These are phyloP conservation scores for Epistrophella euchroma DNA, from an alignment of 2,888 invertebrate species.

Conservation along the genomic window DNA sequence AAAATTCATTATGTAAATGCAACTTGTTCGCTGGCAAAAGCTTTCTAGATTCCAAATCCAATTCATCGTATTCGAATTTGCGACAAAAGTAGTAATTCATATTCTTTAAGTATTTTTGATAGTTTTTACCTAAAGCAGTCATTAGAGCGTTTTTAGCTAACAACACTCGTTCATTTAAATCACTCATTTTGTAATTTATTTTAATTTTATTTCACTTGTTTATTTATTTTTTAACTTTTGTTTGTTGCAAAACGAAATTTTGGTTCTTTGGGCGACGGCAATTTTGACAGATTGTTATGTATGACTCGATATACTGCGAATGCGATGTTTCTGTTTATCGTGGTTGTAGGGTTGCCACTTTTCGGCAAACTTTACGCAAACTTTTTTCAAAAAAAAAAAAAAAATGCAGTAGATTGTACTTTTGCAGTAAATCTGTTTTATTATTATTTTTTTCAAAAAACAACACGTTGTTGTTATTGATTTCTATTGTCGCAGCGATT, in stretches of 20 bases:
- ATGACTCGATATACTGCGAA: too few relatives aligned
- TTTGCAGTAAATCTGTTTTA: too few relatives aligned
- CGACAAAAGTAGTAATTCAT: slow-evolving; percentile 91
- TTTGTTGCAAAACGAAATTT: background rate
- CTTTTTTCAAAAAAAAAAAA: too few relatives aligned
- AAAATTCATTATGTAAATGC: slow-evolving; percentile 93
- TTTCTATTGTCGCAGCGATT: too few relatives aligned
- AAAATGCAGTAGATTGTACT: too few relatives aligned
- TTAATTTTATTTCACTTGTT: background rate
- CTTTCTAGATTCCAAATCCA: slow-evolving; percentile 91
- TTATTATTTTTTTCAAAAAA: too few relatives aligned
- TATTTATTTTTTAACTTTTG: background rate
- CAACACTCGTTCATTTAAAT: slow-evolving; percentile 80
- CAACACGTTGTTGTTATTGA: too few relatives aligned
- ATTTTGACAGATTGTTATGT: too few relatives aligned
- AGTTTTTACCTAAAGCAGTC: slow-evolving; percentile 87
- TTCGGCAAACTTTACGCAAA: too few relatives aligned
- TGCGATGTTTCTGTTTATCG: too few relatives aligned
- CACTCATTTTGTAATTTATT: slow-evolving; percentile 77
- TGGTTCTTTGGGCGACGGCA: too few relatives aligned
- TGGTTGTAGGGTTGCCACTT: too few relatives aligned
- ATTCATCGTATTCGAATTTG: slow-evolving; percentile 92
- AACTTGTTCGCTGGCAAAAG: slow-evolving; percentile 90
- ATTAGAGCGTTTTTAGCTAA: slow-evolving; percentile 80
- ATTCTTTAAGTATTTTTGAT: slow-evolving; percentile 88